Percentiles rank a stretch among this genome's conserved stretches.
Conservation (phyloP, 2,113 vertebrate genomes). For the Sylvia atricapilla region DNA sequence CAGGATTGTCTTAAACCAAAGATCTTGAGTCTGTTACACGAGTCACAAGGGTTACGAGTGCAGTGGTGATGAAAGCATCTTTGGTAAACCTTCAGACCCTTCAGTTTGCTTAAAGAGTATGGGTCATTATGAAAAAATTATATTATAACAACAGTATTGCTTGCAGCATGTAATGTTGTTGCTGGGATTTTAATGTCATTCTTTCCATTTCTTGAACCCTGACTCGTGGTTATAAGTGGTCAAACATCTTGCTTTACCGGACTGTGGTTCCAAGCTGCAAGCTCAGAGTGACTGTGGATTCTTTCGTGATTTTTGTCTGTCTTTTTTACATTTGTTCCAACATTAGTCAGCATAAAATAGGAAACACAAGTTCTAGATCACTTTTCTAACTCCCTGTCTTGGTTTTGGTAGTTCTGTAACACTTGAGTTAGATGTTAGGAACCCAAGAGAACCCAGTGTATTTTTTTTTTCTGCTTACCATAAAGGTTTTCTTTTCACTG, state of each 20-base stretch:
- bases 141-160: neutral
- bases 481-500: neutral
- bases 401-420: neutral
- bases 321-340: neutral
- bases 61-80: neutral
- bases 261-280: neutral
- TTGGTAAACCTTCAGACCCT: neutral
- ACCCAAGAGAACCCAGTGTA: neutral
- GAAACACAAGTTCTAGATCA: neutral
- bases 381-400: neutral
- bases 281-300: neutral
- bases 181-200: neutral
- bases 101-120: neutral
- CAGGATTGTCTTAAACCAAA: neutral
- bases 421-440: neutral
- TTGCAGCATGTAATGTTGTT: neutral
- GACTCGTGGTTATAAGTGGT: neutral
- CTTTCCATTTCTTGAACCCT: neutral
- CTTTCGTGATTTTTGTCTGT: neutral
- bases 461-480: neutral
- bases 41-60: neutral
- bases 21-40: fast-evolving
- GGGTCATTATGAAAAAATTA: neutral
- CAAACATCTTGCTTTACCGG: neutral
- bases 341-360: neutral